These are phyloP conservation scores for Netta rufina DNA, from an alignment of 2,797 vertebrate species.

Conservation along the genomic window DNA sequence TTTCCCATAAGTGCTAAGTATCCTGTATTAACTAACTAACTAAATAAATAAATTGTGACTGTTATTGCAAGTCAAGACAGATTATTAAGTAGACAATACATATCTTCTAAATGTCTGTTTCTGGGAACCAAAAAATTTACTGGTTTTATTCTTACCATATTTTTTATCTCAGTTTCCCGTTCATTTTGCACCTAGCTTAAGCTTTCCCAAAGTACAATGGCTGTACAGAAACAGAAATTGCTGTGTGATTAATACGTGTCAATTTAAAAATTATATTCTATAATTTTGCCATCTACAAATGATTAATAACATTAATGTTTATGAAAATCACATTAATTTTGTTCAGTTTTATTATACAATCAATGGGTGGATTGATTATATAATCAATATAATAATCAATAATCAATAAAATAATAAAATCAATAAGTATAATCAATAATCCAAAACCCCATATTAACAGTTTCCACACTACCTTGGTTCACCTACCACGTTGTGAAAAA, in stretches of 20 bases:
- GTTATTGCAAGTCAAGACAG: slow-evolving; percentile 10
- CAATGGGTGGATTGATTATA: not conserved
- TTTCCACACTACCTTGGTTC: not conserved
- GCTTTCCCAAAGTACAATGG: not conserved
- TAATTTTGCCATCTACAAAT: not conserved
- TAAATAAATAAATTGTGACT: not conserved
- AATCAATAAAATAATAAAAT: too few relatives aligned
- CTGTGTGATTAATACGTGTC: not conserved
- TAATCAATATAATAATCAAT: too few relatives aligned
- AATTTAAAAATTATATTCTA: not conserved
- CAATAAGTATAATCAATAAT: not conserved
- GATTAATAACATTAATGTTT: not conserved
- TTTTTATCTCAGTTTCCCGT: not conserved
- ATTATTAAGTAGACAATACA: not conserved
- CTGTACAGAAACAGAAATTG: not conserved
- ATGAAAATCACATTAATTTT: not conserved
- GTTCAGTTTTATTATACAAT: not conserved
- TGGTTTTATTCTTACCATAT: not conserved
- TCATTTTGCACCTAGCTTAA: not conserved
- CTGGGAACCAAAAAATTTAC: not conserved
- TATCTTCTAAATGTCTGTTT: not conserved
- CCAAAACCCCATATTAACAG: not conserved
- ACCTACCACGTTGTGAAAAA: not conserved
- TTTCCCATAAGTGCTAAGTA: not conserved
- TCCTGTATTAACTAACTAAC: too few relatives aligned